phyloP scores from a whole-genome alignment of 2,888 invertebrate species.

The Ypsolopha scabrella region DNA sequence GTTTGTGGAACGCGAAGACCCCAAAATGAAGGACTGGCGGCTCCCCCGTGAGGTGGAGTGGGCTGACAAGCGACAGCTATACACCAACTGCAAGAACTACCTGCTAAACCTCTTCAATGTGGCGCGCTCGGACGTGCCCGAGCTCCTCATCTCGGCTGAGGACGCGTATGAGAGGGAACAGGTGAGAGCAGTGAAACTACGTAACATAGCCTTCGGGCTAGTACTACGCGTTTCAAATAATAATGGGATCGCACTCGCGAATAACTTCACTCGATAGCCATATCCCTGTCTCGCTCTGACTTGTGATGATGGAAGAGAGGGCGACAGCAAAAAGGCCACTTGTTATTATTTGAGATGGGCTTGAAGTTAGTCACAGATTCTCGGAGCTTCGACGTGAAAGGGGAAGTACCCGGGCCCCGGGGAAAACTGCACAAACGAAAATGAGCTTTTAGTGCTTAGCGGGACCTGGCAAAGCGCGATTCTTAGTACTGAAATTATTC shows the following conservation, averaged over 20 bases:
- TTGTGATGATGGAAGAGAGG: background rate
- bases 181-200: conserved; percentile 18
- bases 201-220: background rate
- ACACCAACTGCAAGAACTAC: conserved; percentile 69
- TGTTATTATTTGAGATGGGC: background rate
- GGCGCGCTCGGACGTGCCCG: conserved; percentile 77
- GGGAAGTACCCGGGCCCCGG: too few relatives aligned
- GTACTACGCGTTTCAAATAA: background rate
- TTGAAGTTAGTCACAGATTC: background rate
- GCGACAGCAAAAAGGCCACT: background rate
- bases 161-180: conserved; percentile 52
- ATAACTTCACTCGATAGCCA: background rate
- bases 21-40: conserved; percentile 85
- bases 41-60: conserved; percentile 71
- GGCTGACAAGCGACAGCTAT: conserved; percentile 70
- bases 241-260: background rate
- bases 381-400: too few relatives aligned
- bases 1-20: conserved; percentile 70
- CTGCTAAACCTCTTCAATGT: conserved; percentile 73
- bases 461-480: too few relatives aligned
- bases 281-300: too few relatives aligned
- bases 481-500: too few relatives aligned
- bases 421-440: too few relatives aligned
- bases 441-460: too few relatives aligned
- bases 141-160: conserved; percentile 73